Conservation (phyloP, 1,140 invertebrate species). For the Halyomorpha halys region DNA sequence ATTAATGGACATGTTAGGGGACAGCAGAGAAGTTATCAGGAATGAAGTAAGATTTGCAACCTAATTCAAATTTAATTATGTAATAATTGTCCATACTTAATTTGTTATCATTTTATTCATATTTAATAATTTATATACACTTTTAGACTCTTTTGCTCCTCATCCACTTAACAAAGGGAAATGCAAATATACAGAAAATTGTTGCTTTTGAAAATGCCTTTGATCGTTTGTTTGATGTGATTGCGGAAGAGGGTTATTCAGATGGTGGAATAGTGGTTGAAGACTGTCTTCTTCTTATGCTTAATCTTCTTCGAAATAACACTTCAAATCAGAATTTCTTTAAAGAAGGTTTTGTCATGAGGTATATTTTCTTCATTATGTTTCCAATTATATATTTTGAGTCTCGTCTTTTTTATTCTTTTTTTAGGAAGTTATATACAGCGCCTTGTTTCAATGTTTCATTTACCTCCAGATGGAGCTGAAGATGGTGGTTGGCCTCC, state of each 20-base stretch:
- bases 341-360: constrained; percentile 62
- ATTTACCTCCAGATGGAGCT: constrained; percentile 54
- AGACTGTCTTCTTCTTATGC: constrained; percentile 90
- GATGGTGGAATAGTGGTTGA: constrained; percentile 97
- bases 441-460: constrained; percentile 76
- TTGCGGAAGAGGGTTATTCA: constrained; percentile 80
- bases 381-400: constrained; percentile 11
- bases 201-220: constrained; percentile 99
- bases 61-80: not conserved
- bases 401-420: constrained; percentile 22
- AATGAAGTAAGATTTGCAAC: constrained; percentile 64
- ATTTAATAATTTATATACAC: not conserved
- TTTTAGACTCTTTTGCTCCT: constrained; percentile 73
- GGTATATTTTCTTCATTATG: not conserved
- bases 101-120: not conserved
- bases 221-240: constrained; percentile 88
- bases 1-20: constrained; percentile 89
- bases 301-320: constrained; percentile 91
- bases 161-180: constrained; percentile 85
- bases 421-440: constrained; percentile 73
- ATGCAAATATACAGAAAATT: constrained; percentile 98
- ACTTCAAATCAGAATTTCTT: constrained; percentile 98
- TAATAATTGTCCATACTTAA: not conserved
- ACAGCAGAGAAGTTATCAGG: constrained; percentile 89
- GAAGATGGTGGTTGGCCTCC: constrained; percentile 73